phyloP scores from a whole-genome alignment of 2,888 invertebrate genomes.

The Diaperis boleti region DNA sequence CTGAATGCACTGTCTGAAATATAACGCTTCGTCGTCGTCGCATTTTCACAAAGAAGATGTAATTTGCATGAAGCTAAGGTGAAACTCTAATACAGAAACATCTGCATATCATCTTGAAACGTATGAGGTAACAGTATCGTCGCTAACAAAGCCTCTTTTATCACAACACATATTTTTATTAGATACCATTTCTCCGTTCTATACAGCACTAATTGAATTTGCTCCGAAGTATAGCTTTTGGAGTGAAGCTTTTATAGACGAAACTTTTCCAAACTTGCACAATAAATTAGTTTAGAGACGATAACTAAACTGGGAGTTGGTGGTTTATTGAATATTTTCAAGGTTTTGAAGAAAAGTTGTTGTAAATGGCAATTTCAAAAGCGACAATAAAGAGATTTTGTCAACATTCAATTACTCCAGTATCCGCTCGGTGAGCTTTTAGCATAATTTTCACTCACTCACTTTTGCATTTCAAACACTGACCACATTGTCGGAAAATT shows the following conservation, averaged over 20 bases:
- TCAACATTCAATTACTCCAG: constrained; percentile 1
- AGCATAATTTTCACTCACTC: no score
- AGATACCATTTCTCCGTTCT: constrained; percentile 8
- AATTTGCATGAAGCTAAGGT: no score
- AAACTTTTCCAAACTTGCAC: constrained; percentile 18
- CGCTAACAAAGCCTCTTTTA: background rate
- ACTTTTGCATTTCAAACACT: no score
- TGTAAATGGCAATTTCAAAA: constrained; percentile 5
- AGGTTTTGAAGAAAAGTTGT: background rate
- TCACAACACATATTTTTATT: background rate
- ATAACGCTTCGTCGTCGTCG: no score
- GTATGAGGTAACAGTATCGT: background rate
- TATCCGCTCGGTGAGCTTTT: no score
- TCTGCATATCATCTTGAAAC: no score
- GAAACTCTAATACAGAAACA: no score
- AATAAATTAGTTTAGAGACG: constrained; percentile 30
- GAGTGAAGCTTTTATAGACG: constrained; percentile 23
- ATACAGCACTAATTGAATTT: constrained; percentile 30
- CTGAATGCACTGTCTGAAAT: no score
- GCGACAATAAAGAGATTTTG: constrained; percentile 10
- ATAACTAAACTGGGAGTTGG: constrained; percentile 24
- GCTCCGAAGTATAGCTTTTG: constrained; percentile 27
- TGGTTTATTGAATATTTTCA: constrained; percentile 23
- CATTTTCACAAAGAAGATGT: no score
- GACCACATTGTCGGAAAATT: no score